Conservation (phyloP, 2,797 vertebrate species). For the Pyrocephalus nanus region DNA sequence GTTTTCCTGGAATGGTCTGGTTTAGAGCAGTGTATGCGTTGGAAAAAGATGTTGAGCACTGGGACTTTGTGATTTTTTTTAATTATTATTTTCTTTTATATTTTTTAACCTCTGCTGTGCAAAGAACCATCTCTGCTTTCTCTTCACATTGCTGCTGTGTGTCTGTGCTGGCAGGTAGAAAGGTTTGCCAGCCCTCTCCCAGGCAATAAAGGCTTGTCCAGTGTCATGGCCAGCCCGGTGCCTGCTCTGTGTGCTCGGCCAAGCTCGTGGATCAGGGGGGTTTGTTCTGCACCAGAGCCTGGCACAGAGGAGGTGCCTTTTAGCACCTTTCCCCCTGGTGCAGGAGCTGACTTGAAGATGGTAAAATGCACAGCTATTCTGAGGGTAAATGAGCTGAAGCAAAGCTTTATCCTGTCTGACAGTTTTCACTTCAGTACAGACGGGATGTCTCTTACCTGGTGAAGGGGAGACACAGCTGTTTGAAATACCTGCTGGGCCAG, state of each 20-base stretch:
- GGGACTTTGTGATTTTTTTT: neutral
- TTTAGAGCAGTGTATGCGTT: neutral
- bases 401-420: constrained; percentile 18
- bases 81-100: too few relatives aligned
- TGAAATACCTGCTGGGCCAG: neutral
- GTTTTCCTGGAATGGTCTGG: neutral
- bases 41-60: neutral
- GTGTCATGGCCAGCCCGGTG: neutral
- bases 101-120: neutral
- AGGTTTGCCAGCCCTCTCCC: neutral
- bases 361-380: neutral
- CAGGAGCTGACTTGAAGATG: neutral
- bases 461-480: neutral
- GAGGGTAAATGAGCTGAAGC: neutral
- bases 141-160: neutral
- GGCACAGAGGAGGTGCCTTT: neutral
- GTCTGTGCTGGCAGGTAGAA: neutral
- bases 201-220: neutral
- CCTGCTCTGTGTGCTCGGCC: neutral
- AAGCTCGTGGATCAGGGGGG: rapidly evolving
- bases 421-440: neutral
- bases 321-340: neutral
- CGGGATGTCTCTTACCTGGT: neutral
- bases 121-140: neutral
- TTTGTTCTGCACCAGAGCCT: neutral